phyloP scores from a whole-genome alignment of 1,140 invertebrate species.

The Thaumatotibia leucotreta region DNA sequence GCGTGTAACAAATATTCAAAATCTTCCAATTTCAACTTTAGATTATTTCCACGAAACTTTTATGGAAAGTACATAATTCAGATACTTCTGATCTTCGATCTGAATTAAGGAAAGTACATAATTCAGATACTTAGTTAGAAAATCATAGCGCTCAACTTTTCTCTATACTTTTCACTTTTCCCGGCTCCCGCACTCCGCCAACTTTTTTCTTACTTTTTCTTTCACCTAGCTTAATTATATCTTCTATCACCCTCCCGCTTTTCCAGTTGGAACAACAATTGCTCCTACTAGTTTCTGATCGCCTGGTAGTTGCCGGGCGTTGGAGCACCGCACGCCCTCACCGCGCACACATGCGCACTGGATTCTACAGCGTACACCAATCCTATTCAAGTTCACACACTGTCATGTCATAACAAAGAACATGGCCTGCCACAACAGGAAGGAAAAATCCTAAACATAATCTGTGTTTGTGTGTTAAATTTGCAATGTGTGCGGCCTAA shows the following conservation, averaged over 20 bases:
- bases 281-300: slow-evolving; percentile 25
- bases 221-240: slow-evolving; percentile 12
- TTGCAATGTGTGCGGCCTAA: background rate
- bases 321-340: slow-evolving; percentile 62
- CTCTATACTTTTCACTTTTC: slow-evolving; percentile 3
- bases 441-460: background rate
- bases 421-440: slow-evolving; percentile 14
- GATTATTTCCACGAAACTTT: no score
- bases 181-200: background rate
- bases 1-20: no score
- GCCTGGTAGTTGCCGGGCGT: slow-evolving; percentile 64
- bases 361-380: slow-evolving; percentile 28
- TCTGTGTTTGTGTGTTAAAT: slow-evolving; percentile 1
- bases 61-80: no score
- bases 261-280: slow-evolving; percentile 16
- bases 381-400: slow-evolving; percentile 32
- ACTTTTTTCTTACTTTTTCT: slow-evolving; percentile 16
- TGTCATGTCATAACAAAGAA: slow-evolving; percentile 14
- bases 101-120: no score
- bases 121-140: background rate
- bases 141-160: background rate
- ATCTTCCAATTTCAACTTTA: no score
- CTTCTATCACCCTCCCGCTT: slow-evolving; percentile 28
- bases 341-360: slow-evolving; percentile 66
- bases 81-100: no score